phyloP scores from a whole-genome alignment of 2,113 vertebrate genomes.

The Elaphurus davidianus region DNA sequence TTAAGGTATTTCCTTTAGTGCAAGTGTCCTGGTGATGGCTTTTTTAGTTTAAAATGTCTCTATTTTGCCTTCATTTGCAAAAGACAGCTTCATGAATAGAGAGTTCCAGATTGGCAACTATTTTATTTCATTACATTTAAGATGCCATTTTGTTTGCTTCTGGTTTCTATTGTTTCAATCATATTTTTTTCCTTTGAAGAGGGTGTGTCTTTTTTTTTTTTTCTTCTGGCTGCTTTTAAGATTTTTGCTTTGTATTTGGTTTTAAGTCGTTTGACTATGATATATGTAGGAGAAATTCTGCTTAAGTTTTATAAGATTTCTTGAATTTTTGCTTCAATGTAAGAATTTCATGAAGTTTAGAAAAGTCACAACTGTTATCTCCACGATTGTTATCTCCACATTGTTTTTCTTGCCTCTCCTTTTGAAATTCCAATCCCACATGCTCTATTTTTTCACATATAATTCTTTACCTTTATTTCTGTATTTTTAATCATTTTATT shows the following conservation, averaged over 20 bases:
- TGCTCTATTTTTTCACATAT: not conserved
- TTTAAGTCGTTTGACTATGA: not conserved
- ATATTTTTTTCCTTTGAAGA: not conserved
- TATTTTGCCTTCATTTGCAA: not conserved
- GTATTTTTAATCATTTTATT: not conserved
- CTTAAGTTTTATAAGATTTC: not conserved
- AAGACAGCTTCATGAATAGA: conserved; percentile 1
- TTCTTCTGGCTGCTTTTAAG: not conserved
- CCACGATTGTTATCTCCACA: not conserved
- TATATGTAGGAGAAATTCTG: not conserved
- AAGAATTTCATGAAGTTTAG: not conserved
- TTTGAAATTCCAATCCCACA: not conserved
- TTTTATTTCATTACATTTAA: conserved; percentile 25
- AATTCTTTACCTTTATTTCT: not conserved
- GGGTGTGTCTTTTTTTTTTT: not conserved
- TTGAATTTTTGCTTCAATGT: not conserved
- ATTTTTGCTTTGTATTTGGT: not conserved
- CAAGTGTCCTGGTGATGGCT: not conserved
- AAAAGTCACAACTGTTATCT: not conserved
- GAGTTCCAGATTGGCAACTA: not conserved
- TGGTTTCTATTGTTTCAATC: not conserved
- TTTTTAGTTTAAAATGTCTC: conserved; percentile 38
- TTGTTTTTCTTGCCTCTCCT: not conserved
- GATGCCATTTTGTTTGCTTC: conserved; percentile 9
- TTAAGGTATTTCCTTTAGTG: conserved; percentile 5